These are phyloP conservation scores for Drosophila histrio DNA, from an alignment of 2,888 invertebrate genomes.

Conservation along the genomic window DNA sequence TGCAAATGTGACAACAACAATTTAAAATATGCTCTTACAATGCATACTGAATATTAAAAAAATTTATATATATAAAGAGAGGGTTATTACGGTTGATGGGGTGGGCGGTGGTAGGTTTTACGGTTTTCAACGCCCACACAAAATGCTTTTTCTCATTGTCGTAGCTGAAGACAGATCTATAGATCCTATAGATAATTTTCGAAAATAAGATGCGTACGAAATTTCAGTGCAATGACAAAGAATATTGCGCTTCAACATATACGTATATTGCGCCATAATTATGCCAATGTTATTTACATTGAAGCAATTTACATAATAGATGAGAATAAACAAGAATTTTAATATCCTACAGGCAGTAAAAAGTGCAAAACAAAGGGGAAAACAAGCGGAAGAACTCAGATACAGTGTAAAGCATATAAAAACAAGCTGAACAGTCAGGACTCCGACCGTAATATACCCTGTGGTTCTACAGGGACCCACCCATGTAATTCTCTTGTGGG, in stretches of 20 bases:
- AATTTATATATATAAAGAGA: no score
- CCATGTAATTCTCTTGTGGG: no score
- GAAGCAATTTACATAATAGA: conserved; percentile 1
- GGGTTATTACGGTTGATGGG: neutral
- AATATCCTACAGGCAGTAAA: neutral
- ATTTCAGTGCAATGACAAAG: conserved; percentile 11
- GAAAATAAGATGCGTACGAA: conserved; percentile 18
- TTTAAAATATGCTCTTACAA: conserved; percentile 1
- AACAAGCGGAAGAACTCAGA: neutral
- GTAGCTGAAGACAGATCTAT: conserved; percentile 1
- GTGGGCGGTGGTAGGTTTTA: no score
- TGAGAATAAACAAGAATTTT: neutral
- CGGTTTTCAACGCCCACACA: conserved; percentile 16
- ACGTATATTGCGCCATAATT: neutral
- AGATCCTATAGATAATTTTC: neutral
- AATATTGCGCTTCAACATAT: conserved; percentile 5
- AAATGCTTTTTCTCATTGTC: neutral
- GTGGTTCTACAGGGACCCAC: no score
- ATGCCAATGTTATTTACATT: conserved; percentile 1
- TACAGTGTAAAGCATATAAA: neutral
- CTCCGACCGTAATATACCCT: no score
- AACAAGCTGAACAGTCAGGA: no score
- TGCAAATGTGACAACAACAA: conserved; percentile 19
- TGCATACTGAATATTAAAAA: neutral
- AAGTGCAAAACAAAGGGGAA: neutral